These are phyloP conservation scores for Thamnaconus septentrionalis DNA, from an alignment of 2,113 vertebrate species.

Conservation along the genomic window DNA sequence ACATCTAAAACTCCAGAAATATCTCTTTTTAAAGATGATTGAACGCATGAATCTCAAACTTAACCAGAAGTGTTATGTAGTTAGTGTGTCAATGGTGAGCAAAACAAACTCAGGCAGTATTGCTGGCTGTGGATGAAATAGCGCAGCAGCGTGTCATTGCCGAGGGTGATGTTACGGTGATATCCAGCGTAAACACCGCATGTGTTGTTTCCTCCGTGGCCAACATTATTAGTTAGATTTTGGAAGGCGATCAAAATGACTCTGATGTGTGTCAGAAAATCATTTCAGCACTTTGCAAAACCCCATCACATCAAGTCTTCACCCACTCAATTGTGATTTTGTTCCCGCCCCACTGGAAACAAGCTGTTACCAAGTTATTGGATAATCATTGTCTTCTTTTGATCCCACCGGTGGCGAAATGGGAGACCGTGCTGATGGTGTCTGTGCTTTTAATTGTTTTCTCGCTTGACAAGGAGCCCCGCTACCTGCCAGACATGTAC, in stretches of 20 bases:
- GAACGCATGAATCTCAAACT: too few species aligned
- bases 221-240: constrained; percentile 33
- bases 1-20: too few species aligned
- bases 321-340: neutral
- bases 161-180: constrained; percentile 12
- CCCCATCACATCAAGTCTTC: constrained; percentile 14
- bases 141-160: neutral
- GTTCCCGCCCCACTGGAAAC: constrained; percentile 8
- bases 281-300: constrained; percentile 9
- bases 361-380: constrained; percentile 23
- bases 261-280: constrained; percentile 25
- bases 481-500: constrained; percentile 38
- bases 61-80: too few species aligned
- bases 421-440: neutral
- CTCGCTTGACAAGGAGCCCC: constrained; percentile 48
- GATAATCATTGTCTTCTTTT: constrained; percentile 31
- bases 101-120: too few species aligned
- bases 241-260: constrained; percentile 26
- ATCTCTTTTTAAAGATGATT: too few species aligned
- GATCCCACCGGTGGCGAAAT: neutral
- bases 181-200: constrained; percentile 1
- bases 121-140: too few species aligned
- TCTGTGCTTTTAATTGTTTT: constrained; percentile 60
- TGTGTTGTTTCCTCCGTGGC: constrained; percentile 9
- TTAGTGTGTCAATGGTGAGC: too few species aligned